Conservation (phyloP, 2,888 invertebrate species). For the Leucoptera coffeella region DNA sequence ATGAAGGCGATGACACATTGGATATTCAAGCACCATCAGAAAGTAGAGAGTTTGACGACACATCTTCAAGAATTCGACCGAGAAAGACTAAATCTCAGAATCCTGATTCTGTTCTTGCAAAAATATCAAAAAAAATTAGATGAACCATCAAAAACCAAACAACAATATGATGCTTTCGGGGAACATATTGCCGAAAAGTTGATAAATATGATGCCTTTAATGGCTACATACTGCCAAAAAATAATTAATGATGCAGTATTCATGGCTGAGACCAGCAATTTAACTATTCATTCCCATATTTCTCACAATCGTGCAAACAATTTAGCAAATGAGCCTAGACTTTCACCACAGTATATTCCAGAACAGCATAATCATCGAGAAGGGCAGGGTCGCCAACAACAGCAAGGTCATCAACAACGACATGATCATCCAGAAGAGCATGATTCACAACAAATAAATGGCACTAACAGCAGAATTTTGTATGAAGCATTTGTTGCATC, state of each 20-base stretch:
- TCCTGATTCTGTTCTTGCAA: neutral
- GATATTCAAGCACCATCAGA: neutral
- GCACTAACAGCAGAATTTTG: neutral
- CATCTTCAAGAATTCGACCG: neutral
- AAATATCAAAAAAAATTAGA: neutral
- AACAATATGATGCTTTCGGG: conserved; percentile 1
- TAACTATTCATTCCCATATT: neutral
- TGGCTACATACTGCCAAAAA: conserved; percentile 7
- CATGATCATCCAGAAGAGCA: too few species aligned
- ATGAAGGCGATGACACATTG: neutral
- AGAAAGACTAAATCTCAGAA: neutral
- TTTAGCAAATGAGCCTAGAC: neutral
- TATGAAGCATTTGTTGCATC: neutral
- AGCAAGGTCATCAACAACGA: too few species aligned
- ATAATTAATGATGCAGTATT: conserved; percentile 7
- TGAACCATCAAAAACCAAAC: conserved; percentile 3
- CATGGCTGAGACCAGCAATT: conserved; percentile 1
- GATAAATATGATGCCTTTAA: conserved; percentile 4
- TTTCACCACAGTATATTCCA: too few species aligned
- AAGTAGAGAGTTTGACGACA: too few species aligned
- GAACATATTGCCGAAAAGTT: conserved; percentile 6
- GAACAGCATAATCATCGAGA: too few species aligned
- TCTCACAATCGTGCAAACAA: too few species aligned
- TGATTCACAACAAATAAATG: neutral
- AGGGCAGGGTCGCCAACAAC: too few species aligned